Evolutionary conservation across 1,140 invertebrate species (phyloP).

Genomic region (Achroia grisella): DNA sequence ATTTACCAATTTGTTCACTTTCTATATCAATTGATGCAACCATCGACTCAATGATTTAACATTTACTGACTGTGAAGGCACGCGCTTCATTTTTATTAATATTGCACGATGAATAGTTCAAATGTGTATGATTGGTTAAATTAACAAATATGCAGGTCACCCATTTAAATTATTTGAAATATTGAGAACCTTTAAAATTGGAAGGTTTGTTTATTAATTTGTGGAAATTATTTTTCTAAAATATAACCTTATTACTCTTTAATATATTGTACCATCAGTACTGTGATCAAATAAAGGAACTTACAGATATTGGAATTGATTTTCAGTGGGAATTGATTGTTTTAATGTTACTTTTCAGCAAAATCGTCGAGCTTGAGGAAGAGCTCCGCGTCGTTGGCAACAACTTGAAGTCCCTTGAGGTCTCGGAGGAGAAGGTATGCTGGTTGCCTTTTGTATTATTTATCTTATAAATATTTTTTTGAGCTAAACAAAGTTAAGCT

Average conservation of each 20-base stretch:
- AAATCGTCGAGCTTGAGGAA: conserved; percentile 99
- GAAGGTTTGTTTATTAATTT: too few relatives aligned
- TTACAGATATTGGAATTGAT: background rate
- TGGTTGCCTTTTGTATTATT: conserved; percentile 5
- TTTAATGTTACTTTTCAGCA: conserved; percentile 80
- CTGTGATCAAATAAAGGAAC: too few relatives aligned
- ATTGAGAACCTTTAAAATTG: too few relatives aligned
- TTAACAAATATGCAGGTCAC: conserved; percentile 25
- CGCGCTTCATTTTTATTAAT: conserved; percentile 9
- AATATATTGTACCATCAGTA: too few relatives aligned
- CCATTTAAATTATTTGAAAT: conserved; percentile 2
- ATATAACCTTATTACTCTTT: too few relatives aligned
- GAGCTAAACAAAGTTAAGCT: conserved; percentile 1
- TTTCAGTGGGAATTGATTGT: conserved; percentile 40
- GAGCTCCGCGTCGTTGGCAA: conserved; percentile 99
- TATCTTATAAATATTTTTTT: background rate
- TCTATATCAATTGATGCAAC: too few relatives aligned
- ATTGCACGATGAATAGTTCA: conserved; percentile 4
- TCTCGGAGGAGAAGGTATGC: conserved; percentile 99
- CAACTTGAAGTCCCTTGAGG: conserved; percentile 99
- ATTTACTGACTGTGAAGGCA: background rate
- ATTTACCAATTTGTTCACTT: too few relatives aligned
- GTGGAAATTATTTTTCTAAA: too few relatives aligned
- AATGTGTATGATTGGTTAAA: conserved; percentile 1
- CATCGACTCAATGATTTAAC: too few relatives aligned